These are phyloP conservation scores for Julus scanicus DNA, from an alignment of 2,888 invertebrate genomes.

Conservation along the genomic window DNA sequence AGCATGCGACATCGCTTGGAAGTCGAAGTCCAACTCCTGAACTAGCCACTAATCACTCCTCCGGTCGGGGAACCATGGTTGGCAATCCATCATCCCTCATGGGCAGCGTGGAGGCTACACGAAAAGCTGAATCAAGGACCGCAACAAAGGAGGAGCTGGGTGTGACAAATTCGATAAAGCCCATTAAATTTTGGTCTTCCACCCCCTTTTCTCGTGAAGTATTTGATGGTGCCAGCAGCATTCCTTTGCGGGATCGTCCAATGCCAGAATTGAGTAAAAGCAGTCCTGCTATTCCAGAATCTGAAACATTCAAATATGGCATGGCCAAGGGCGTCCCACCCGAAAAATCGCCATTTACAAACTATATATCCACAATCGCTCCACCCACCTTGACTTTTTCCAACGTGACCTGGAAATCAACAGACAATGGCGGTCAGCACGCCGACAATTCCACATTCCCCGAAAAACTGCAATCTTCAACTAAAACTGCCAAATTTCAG, in stretches of 20 bases:
- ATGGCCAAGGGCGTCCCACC: neutral
- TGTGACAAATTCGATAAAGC: neutral
- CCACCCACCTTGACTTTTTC: neutral
- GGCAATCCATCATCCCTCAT: conserved; percentile 47
- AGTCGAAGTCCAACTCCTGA: conserved; percentile 51
- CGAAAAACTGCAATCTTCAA: conserved; percentile 10
- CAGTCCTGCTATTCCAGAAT: neutral
- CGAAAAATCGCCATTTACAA: neutral
- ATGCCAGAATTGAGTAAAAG: conserved; percentile 34
- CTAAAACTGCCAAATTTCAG: neutral
- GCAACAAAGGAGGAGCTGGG: neutral
- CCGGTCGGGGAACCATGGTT: conserved; percentile 54
- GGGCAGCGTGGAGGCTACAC: neutral
- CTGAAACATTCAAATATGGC: neutral
- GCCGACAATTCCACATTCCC: neutral
- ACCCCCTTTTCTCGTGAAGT: conserved; percentile 48
- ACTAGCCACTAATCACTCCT: conserved; percentile 46
- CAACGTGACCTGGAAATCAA: conserved; percentile 44
- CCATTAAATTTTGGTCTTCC: conserved; percentile 54
- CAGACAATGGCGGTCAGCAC: neutral
- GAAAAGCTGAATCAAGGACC: neutral
- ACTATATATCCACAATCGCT: neutral
- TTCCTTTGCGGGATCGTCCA: neutral
- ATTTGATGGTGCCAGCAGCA: neutral
- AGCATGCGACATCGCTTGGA: neutral